Evolutionary conservation across 2,888 invertebrate species (phyloP), one percentile per base, ranked within the genome.

Genomic region (Conus canariensis): DNA sequence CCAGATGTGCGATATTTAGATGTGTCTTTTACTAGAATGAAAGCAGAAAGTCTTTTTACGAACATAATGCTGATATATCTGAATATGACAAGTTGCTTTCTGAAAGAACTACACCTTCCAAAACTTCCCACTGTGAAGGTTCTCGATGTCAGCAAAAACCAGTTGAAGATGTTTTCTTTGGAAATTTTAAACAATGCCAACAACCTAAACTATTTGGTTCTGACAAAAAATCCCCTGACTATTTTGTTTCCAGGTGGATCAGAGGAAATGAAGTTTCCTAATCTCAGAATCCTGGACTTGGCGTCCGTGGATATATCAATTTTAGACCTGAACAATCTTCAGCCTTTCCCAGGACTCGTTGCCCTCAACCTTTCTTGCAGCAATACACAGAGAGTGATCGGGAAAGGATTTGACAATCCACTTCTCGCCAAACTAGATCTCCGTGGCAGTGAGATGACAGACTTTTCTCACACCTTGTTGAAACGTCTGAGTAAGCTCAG

Each of bases 1-100:
- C 83, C 83, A 25, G 83, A 83, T 22, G n/a, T 83, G 10, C 58
- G 83, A 14, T 83, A 83, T 25, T 22, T 83, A 8, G 83, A 83
- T 6, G 83, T 58, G 19, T n/a, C 22, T 58, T 58, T 8, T 0
- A 58, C 19, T 19, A 58, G 58, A 25, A 58, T 83, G 83, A 58
- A 7, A 10, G 58, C 58, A 25, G 83, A 59, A 22, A 59, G 10
- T 22, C 83, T 83, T 59, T 30, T 22, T 25, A 12, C 8, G 19
- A 10, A 83, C n/a, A 10, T 8, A 0, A 58, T 58, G 58, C 58
- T 83, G 22, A 22, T 83, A 14, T 58, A 58, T 56, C 83, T 83
- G 25, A 83, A 22, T n/a, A 9, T 83, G 16, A 58, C 56, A 59
- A 9, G 22, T 9, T 83, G 83, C 22, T 7, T 30, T 56, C 58